Percentiles rank a stretch among this genome's conserved stretches.
Evolutionary conservation across 2,888 invertebrate genomes (phyloP).

Genomic region (Nomada goodeniana): DNA sequence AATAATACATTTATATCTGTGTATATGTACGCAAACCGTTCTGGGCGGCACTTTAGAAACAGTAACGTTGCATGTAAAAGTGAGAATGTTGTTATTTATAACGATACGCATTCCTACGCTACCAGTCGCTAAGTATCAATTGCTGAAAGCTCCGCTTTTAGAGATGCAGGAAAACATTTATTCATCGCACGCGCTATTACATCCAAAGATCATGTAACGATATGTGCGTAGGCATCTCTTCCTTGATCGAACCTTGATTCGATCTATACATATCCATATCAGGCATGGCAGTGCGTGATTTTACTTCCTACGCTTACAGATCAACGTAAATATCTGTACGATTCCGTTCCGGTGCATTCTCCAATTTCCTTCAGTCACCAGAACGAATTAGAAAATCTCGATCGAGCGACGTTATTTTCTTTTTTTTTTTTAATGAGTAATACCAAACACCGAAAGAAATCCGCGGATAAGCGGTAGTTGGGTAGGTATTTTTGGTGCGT

Average conservation of each 20-base stretch:
- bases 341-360: slow-evolving; percentile 26
- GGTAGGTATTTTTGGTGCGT: slow-evolving; percentile 71
- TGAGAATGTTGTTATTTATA: slow-evolving; percentile 1
- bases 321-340: slow-evolving; percentile 34
- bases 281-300: slow-evolving; percentile 51
- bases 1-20: too few species aligned
- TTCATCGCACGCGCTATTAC: slow-evolving; percentile 18
- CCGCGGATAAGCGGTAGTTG: slow-evolving; percentile 29
- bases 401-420: neutral
- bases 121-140: neutral
- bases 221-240: slow-evolving; percentile 63
- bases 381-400: neutral
- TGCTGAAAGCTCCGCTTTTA: slow-evolving; percentile 25
- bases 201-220: slow-evolving; percentile 40
- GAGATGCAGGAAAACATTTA: slow-evolving; percentile 20
- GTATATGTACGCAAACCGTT: too few species aligned
- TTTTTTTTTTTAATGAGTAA: neutral
- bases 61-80: neutral
- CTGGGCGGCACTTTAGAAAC: too few species aligned
- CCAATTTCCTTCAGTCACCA: neutral
- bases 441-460: slow-evolving; percentile 4
- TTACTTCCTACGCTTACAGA: slow-evolving; percentile 48
- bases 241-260: slow-evolving; percentile 52
- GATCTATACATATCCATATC: slow-evolving; percentile 59
- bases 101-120: neutral